These are phyloP conservation scores for Drosophila koepferae DNA, from an alignment of 2,888 invertebrate genomes.

Conservation along the genomic window DNA sequence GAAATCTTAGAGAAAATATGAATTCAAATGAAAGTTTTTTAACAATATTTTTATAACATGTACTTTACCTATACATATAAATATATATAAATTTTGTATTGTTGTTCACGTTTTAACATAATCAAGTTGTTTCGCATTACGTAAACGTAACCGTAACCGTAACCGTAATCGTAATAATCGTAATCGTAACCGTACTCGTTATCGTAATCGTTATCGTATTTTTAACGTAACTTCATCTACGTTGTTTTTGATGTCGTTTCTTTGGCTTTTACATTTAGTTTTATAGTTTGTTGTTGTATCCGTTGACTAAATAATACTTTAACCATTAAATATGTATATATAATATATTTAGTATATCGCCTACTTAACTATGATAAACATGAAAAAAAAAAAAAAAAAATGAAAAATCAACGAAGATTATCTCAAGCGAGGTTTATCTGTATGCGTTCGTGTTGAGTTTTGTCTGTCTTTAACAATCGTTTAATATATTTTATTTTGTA, in stretches of 20 bases:
- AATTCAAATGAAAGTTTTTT: slow-evolving; percentile 20
- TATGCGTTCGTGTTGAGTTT: slow-evolving; percentile 38
- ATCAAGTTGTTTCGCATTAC: slow-evolving; percentile 61
- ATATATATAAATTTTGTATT: slow-evolving; percentile 63
- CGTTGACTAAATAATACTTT: slow-evolving; percentile 56
- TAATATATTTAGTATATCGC: slow-evolving; percentile 47
- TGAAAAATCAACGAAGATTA: neutral
- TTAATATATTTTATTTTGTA: neutral
- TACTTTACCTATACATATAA: slow-evolving; percentile 43
- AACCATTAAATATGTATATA: slow-evolving; percentile 33
- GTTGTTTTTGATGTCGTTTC: slow-evolving; percentile 66
- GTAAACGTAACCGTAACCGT: slow-evolving; percentile 51
- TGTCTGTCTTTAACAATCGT: slow-evolving; percentile 2
- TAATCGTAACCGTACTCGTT: slow-evolving; percentile 57
- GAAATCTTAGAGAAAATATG: slow-evolving; percentile 15
- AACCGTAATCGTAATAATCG: slow-evolving; percentile 47
- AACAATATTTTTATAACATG: slow-evolving; percentile 30
- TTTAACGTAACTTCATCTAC: slow-evolving; percentile 68
- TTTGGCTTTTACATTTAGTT: slow-evolving; percentile 62
- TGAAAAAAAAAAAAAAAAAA: slow-evolving; percentile 1
- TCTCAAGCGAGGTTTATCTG: slow-evolving; percentile 19
- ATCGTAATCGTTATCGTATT: slow-evolving; percentile 51
- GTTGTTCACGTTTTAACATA: slow-evolving; percentile 71
- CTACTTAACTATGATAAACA: slow-evolving; percentile 24
- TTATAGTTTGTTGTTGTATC: slow-evolving; percentile 69